Evolutionary conservation across 2,113 vertebrate genomes (phyloP).

Genomic region (Labrus mixtus): DNA sequence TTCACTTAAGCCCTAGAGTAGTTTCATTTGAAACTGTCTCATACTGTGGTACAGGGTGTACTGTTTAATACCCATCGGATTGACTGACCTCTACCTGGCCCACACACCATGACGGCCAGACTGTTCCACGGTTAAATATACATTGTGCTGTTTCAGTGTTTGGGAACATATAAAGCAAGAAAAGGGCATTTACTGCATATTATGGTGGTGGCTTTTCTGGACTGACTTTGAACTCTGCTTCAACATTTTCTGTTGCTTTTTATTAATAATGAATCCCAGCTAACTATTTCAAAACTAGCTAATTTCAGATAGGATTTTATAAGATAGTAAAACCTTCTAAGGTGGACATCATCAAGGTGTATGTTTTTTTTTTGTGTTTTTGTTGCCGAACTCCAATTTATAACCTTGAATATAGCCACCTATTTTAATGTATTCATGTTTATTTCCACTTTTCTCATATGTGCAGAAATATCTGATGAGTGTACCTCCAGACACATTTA

Average conservation of each 20-base stretch:
- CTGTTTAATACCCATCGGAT: slow-evolving; percentile 3
- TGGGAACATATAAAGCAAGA: slow-evolving; percentile 18
- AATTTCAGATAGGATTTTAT: no score
- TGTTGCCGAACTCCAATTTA: neutral
- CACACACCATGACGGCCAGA: slow-evolving; percentile 20
- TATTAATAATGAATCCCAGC: slow-evolving; percentile 33
- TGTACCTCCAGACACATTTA: neutral
- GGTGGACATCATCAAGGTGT: no score
- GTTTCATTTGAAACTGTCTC: slow-evolving; percentile 3
- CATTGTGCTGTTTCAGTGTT: slow-evolving; percentile 25
- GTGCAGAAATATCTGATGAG: neutral
- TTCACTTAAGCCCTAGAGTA: neutral
- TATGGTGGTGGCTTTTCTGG: neutral
- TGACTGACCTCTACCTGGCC: slow-evolving; percentile 22
- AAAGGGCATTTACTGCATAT: slow-evolving; percentile 14
- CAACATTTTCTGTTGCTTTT: slow-evolving; percentile 19
- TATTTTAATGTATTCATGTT: neutral
- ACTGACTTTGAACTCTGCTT: slow-evolving; percentile 3
- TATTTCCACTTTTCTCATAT: neutral
- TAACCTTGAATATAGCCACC: neutral
- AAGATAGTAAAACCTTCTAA: no score
- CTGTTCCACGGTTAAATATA: slow-evolving; percentile 26
- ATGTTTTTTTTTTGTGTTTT: neutral
- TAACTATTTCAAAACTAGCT: no score
- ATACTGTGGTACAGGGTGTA: neutral